Evolutionary conservation across 1,140 invertebrate species (phyloP).

Genomic region (Ips typographus): DNA sequence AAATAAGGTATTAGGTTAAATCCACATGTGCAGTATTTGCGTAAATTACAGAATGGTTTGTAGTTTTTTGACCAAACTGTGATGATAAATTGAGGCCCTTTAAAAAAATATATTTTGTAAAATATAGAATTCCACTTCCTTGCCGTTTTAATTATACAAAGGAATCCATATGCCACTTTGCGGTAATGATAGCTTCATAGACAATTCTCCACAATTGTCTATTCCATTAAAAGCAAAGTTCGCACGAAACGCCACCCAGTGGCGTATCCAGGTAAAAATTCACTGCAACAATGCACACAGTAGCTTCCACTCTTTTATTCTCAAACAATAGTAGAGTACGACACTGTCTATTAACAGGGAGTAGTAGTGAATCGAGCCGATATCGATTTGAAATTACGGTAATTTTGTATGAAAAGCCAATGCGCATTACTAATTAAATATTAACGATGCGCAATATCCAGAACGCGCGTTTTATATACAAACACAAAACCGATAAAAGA

Average conservation of each 20-base stretch:
- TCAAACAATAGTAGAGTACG: constrained; percentile 7
- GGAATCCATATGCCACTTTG: constrained; percentile 17
- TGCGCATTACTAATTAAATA: constrained; percentile 35
- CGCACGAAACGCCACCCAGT: constrained; percentile 16
- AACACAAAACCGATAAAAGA: constrained; percentile 23
- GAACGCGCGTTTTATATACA: constrained; percentile 6
- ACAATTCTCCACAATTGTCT: constrained; percentile 24
- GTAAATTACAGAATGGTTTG: no score
- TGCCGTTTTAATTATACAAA: neutral
- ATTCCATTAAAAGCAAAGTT: constrained; percentile 30
- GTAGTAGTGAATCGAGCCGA: neutral
- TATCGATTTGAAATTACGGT: constrained; percentile 35
- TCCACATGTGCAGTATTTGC: no score
- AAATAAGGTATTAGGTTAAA: no score
- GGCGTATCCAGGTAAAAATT: neutral
- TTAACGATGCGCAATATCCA: constrained; percentile 29
- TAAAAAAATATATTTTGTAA: no score
- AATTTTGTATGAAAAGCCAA: constrained; percentile 35
- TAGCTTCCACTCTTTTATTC: neutral
- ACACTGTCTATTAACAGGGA: neutral
- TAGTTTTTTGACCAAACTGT: no score
- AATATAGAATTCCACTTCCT: no score
- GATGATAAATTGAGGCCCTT: no score
- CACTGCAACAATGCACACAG: neutral
- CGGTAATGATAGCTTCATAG: constrained; percentile 25